Conservation (phyloP, 2,113 vertebrate species). For the Tonatia bakeri region DNA sequence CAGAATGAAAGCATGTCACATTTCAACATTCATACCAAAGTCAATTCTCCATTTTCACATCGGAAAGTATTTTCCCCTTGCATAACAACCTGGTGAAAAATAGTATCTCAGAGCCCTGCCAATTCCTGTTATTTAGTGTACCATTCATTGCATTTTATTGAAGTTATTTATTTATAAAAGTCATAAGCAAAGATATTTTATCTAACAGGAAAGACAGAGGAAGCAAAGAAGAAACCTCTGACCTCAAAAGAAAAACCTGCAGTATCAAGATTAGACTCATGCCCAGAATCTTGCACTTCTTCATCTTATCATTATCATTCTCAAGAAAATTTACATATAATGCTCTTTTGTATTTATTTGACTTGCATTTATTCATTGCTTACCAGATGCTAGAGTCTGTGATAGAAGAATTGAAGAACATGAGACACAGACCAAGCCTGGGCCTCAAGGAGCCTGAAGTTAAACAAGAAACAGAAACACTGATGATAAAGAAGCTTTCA, state of each 20-base stretch:
- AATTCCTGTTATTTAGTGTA: slow-evolving; percentile 2
- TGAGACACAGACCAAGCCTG: not conserved
- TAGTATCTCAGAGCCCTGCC: not conserved
- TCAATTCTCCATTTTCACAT: not conserved
- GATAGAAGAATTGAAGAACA: not conserved
- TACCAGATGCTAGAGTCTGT: not conserved
- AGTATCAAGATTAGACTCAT: not conserved
- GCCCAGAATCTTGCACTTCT: not conserved
- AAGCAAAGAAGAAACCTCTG: not conserved
- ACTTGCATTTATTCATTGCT: not conserved
- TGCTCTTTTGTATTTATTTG: not conserved
- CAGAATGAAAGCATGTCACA: not conserved
- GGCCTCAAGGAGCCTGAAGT: not conserved
- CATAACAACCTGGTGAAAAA: not conserved
- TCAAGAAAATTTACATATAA: not conserved
- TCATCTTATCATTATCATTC: not conserved
- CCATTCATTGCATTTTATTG: not conserved
- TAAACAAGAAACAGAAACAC: not conserved
- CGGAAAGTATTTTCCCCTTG: not conserved
- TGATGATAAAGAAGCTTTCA: not conserved
- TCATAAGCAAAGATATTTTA: slow-evolving; percentile 6
- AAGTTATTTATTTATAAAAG: slow-evolving; percentile 31
- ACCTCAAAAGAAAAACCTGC: not conserved
- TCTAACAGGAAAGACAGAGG: slow-evolving; percentile 21
- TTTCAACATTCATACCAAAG: not conserved